A percentile compares a stretch with the other conserved stretches of the same genome.
Evolutionary conservation across 1,140 invertebrate genomes (phyloP).

Genomic region (Trypoxylus dichotomus): DNA sequence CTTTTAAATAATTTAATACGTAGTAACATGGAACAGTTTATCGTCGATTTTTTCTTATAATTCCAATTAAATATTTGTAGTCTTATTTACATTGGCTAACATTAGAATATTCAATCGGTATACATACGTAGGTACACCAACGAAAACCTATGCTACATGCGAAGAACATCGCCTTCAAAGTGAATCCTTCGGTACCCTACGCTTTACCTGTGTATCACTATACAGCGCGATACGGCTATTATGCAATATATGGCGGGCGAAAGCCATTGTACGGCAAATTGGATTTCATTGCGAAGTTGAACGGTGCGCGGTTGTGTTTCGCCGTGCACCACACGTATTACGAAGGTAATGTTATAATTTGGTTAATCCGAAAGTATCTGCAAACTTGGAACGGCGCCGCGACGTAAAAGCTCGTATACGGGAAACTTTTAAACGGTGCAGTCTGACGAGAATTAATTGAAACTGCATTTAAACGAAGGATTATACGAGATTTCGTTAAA

Average conservation of each 20-base stretch:
- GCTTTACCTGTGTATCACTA: too few relatives aligned
- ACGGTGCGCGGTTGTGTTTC: background rate
- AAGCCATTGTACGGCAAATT: background rate
- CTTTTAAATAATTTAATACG: too few relatives aligned
- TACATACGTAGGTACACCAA: too few relatives aligned
- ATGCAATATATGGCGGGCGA: background rate
- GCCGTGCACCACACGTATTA: background rate
- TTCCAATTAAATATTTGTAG: too few relatives aligned
- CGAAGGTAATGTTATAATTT: constrained; percentile 13
- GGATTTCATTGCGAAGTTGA: constrained; percentile 3
- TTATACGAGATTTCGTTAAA: background rate
- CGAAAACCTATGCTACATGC: too few relatives aligned
- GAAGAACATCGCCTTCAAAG: too few relatives aligned
- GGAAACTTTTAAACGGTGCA: background rate
- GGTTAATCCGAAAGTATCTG: constrained; percentile 19
- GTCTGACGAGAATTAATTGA: background rate
- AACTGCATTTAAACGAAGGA: background rate
- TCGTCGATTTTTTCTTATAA: too few relatives aligned
- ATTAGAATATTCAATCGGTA: too few relatives aligned
- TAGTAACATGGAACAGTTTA: too few relatives aligned
- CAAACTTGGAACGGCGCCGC: background rate
- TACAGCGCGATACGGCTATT: background rate
- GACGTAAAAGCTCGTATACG: background rate
- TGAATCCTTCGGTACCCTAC: too few relatives aligned
- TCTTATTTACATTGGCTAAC: too few relatives aligned